Conservation (phyloP, 2,888 invertebrate genomes). For the Polydrusus tereticollis region DNA sequence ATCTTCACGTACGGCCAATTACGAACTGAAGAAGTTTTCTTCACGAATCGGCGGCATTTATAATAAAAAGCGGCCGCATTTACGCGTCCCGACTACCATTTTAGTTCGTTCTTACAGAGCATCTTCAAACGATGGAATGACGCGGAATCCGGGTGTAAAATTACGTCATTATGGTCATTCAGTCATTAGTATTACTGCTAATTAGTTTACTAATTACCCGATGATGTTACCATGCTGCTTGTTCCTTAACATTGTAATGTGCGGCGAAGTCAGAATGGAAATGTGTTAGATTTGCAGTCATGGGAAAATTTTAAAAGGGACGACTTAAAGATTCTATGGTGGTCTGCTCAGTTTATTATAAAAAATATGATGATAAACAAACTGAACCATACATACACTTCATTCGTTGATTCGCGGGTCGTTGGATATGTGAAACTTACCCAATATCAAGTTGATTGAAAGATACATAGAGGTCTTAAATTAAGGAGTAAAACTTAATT, state of each 20-base stretch:
- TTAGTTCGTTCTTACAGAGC: slow-evolving; percentile 21
- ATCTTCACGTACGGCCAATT: slow-evolving; percentile 38
- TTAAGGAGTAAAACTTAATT: too few species aligned
- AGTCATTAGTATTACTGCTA: not conserved
- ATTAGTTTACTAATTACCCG: not conserved
- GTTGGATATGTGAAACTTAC: too few species aligned
- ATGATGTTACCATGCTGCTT: not conserved
- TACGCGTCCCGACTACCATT: slow-evolving; percentile 37
- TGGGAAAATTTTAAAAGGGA: too few species aligned
- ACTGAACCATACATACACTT: too few species aligned
- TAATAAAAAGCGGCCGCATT: slow-evolving; percentile 38
- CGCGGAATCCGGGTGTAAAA: slow-evolving; percentile 33
- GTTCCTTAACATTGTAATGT: not conserved
- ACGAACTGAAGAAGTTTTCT: slow-evolving; percentile 28
- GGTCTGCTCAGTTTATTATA: too few species aligned
- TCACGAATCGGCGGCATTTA: slow-evolving; percentile 37
- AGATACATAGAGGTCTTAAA: too few species aligned
- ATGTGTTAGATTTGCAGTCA: not conserved
- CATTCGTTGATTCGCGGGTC: too few species aligned
- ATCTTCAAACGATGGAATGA: slow-evolving; percentile 35
- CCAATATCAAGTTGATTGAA: too few species aligned
- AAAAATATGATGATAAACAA: too few species aligned
- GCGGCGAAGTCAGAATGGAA: not conserved
- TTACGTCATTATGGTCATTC: slow-evolving; percentile 40
- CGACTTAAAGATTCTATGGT: too few species aligned